phyloP scores from a whole-genome alignment of 2,113 vertebrate species.

The Apteryx owenii region DNA sequence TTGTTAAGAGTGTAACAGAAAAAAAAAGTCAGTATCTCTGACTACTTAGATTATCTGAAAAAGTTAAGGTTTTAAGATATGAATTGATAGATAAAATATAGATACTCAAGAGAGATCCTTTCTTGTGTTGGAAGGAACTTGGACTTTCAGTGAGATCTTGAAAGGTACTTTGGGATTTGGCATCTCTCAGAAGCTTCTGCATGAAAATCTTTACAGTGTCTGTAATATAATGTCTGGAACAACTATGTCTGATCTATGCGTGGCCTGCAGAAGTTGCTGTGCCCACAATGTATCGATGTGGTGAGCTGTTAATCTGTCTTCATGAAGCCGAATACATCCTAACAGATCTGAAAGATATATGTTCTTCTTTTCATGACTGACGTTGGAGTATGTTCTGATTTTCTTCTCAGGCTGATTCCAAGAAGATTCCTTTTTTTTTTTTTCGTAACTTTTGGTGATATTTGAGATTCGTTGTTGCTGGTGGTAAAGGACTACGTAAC shows the following conservation, averaged over 20 bases:
- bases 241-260: background rate
- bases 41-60: background rate
- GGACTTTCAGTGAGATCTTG: background rate
- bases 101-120: background rate
- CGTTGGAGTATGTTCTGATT: background rate
- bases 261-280: background rate
- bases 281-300: rapidly evolving
- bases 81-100: background rate
- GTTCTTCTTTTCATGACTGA: background rate
- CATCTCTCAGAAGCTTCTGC: background rate
- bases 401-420: background rate
- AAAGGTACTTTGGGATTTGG: background rate
- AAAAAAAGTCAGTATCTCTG: background rate
- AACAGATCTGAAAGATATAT: background rate
- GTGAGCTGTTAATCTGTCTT: background rate
- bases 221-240: background rate
- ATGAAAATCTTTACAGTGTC: background rate
- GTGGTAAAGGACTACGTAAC: background rate
- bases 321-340: background rate
- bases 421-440: background rate
- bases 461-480: background rate
- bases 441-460: background rate
- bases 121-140: background rate
- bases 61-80: background rate
- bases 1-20: background rate